Conservation (phyloP, 1,140 invertebrate species). For the Lamellibrachia luymesi region DNA sequence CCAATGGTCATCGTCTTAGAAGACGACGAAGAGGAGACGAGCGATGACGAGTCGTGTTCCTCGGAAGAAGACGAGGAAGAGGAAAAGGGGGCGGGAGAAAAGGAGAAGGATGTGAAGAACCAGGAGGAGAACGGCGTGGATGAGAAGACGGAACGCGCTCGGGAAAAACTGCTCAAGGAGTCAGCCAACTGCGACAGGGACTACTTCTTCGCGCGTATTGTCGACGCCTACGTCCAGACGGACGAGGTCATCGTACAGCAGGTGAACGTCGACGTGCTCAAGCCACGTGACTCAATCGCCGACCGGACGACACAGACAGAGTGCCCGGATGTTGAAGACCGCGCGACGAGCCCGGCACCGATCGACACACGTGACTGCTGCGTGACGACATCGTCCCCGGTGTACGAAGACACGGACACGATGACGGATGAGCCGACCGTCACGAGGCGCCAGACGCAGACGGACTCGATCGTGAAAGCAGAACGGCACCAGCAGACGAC, state of each 20-base stretch:
- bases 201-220: background rate
- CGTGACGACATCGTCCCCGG: background rate
- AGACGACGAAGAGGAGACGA: slow-evolving; percentile 11
- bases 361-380: background rate
- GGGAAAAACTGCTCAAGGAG: background rate
- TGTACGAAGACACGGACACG: slow-evolving; percentile 8
- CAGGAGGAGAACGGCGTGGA: background rate
- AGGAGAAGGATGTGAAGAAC: background rate
- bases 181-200: slow-evolving; percentile 7
- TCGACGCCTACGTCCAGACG: background rate
- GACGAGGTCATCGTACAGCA: background rate
- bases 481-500: background rate
- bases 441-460: slow-evolving; percentile 7
- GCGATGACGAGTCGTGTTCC: background rate
- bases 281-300: background rate
- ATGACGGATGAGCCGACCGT: slow-evolving; percentile 8
- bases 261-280: background rate
- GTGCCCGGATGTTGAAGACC: background rate
- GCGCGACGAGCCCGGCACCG: background rate
- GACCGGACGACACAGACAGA: slow-evolving; percentile 13
- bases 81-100: background rate
- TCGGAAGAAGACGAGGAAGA: background rate
- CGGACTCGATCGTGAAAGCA: background rate
- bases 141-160: background rate
- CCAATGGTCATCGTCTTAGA: background rate